Evolutionary conservation across 2,113 vertebrate genomes (phyloP).

Genomic region (Cichladusa arquata): DNA sequence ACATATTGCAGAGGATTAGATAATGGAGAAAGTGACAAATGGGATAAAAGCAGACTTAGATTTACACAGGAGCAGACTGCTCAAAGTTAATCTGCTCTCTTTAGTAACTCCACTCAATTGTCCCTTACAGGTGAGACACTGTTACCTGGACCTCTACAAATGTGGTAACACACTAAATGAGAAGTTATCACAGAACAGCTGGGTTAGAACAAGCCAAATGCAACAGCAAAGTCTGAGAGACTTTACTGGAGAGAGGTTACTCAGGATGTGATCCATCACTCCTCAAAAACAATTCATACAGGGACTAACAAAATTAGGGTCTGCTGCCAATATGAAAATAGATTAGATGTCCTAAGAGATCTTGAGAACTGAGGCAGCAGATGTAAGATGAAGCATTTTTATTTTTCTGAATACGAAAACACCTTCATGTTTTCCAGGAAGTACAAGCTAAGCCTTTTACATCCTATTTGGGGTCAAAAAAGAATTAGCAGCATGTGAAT

Average conservation of each 20-base stretch:
- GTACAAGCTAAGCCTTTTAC: not conserved
- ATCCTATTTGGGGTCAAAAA: not conserved
- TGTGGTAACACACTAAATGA: not conserved
- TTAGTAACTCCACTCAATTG: not conserved
- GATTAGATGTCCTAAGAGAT: not conserved
- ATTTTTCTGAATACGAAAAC: not conserved
- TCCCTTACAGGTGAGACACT: not conserved
- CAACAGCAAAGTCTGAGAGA: not conserved
- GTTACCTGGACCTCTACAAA: not conserved
- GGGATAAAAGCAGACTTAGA: not conserved
- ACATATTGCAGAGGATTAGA: not conserved
- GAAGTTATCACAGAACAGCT: not conserved
- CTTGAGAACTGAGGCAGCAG: not conserved
- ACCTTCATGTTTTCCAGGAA: not conserved
- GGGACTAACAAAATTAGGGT: not conserved
- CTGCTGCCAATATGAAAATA: not conserved
- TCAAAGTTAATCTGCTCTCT: not conserved
- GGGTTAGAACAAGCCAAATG: not conserved
- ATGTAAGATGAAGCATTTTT: not conserved
- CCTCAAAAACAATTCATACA: not conserved
- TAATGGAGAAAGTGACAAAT: not conserved
- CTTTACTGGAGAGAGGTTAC: not conserved
- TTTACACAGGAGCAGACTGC: not conserved
- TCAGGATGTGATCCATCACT: not conserved
- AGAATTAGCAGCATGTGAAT: not conserved